These are phyloP conservation scores for Amblyopsis rosae DNA, from an alignment of 2,113 vertebrate genomes.

Conservation along the genomic window DNA sequence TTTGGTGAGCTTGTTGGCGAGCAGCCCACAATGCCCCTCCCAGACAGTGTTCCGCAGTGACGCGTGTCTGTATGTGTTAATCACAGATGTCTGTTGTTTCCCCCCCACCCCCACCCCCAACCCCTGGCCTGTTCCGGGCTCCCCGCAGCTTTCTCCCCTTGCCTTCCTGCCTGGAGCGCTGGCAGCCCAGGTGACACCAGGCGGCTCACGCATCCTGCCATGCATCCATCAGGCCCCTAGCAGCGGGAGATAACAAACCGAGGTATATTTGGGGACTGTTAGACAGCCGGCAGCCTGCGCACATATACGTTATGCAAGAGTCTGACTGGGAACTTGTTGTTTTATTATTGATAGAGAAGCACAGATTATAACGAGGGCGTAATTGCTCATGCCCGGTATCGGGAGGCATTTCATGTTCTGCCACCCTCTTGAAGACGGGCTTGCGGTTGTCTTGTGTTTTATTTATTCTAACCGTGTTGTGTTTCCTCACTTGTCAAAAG, in stretches of 20 bases:
- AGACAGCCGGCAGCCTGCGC: constrained; percentile 48
- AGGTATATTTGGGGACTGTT: constrained; percentile 57
- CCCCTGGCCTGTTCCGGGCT: constrained; percentile 53
- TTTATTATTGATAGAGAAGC: neutral
- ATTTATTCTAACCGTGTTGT: constrained; percentile 9
- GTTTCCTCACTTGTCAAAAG: constrained; percentile 33
- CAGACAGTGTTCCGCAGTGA: constrained; percentile 42
- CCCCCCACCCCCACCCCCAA: neutral
- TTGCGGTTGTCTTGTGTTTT: constrained; percentile 14
- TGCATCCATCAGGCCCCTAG: constrained; percentile 50
- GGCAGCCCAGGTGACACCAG: constrained; percentile 60
- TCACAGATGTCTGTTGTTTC: constrained; percentile 62
- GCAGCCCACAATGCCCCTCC: constrained; percentile 42
- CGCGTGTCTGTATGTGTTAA: constrained; percentile 65
- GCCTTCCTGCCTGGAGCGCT: constrained; percentile 23
- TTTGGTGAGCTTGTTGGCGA: constrained; percentile 55
- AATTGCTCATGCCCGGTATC: constrained; percentile 2
- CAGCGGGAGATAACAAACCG: constrained; percentile 46
- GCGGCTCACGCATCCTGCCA: constrained; percentile 48
- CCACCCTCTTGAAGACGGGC: constrained; percentile 11
- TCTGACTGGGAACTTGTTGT: constrained; percentile 31
- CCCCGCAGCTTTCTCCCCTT: constrained; percentile 46
- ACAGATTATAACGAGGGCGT: neutral
- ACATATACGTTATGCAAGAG: constrained; percentile 38
- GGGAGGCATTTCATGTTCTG: neutral